Evolutionary conservation across 2,888 invertebrate genomes (phyloP), one percentile per base, ranked within the genome.

Genomic region (Osmoderma eremita): DNA sequence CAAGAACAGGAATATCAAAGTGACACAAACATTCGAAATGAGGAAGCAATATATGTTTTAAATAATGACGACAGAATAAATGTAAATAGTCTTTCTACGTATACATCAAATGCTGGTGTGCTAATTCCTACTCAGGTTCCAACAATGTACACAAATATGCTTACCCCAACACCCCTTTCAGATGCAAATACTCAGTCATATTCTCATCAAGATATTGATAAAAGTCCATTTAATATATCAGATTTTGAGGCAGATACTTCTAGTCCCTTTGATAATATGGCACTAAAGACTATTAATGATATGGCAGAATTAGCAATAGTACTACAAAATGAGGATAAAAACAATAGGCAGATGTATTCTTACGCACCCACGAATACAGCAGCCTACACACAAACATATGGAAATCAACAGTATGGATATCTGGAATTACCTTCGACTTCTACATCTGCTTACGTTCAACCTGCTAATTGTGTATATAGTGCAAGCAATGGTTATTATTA

Each of bases 181-280:
- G 69, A 69, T 65, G 53, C 62, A 42, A 74, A 71, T 53, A 50
- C 68, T 61, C 72, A 76, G 53, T 64, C 69, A 22, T 71, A 71
- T 51, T 68, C 62, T 51, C 66, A 67, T 65, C 75, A 72, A 58
- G 65, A 74, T 24, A 73, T 68, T 24, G 77, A 78, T 70, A 78
- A 78, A 67, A 81, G 79, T 65, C 78, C 81, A 2, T 81, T 76
- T 80, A 87, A 82, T 81, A 84, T 87, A 78, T 91, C 90, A 70
- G 95, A 96, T 81, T 97, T 97, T 84, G 96, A 96, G 82, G 90
- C 92, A 78, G 95, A 95, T 78, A 94, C 92, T 56, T 93, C 94
- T 63, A 95, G 94, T 80, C 96, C 96, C 0, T 97, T 97, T 83
- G 96, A 97, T 84, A 94, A 93, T 83, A 90, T 95, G 82, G 95